Base-by-base conservation (phyloP, 2,888 invertebrate species). In the Luperina nickerlii region DNA sequence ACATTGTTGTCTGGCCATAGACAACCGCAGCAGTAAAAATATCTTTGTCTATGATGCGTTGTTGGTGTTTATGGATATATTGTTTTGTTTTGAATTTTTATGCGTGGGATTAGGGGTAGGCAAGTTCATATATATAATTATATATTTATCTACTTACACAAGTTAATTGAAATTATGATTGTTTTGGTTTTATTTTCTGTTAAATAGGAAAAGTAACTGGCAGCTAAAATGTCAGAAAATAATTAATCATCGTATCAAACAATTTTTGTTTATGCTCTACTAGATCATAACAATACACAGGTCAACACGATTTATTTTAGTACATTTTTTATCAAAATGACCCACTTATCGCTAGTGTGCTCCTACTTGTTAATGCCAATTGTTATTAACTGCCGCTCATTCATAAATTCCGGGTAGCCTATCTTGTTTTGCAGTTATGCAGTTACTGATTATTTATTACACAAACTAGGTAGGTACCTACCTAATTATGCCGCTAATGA, bases 1-100 rank as follows among this genome's bases (percentile, higher is more conserved):
- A 81, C 85, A 93, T 92, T 93, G 92, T 92, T 87, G 88, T 90
- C 83, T 84, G 84, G 74, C 84, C 90, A 91, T 90, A 91, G 89
- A 91, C 87, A 86, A 90, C 93, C 92, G 86, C 92, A 89, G 82
- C 87, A 83, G 83, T 87, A 85, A 90, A 89, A 84, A 74, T 76
- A 72, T 84, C 88, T 83, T 90, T 89, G 89, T 92, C 90, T 91
- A 91, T 91, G 89, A 85, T 84, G 76, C 62, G 62, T 42, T 42
- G 71, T 42, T 51, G 45, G 81, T 86, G 70, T 79, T 79, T 87
- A 79, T 84, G 78, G 32, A 62, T 27, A 8, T n/a, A 80, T 65
- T 78, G 71, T 69, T 81, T 76, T 82, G 79, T 79, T 88, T 85
- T 76, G n/a, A 63, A 73, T 71, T 79, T 79, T 74, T 67, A 51